These are phyloP conservation scores for Pocillopora grandis DNA, from an alignment of 92 coral and sea anemone genomes.

Conservation along the genomic window DNA sequence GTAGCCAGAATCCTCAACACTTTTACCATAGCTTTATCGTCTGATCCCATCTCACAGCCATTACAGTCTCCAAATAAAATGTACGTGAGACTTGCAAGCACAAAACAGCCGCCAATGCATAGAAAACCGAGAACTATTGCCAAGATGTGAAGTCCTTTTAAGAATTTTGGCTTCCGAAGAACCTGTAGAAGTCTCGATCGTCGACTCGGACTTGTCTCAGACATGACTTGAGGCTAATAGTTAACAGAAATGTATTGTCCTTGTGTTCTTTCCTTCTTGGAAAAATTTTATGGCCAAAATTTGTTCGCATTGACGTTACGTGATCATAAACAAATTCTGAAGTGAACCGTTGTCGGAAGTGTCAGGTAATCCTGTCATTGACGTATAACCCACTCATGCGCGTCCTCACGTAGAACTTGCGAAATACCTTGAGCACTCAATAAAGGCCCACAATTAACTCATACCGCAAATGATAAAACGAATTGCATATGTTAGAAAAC, in stretches of 20 bases:
- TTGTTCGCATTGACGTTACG: constrained; percentile 13
- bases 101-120: constrained; percentile 67
- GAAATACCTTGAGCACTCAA: not conserved
- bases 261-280: not conserved
- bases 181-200: constrained; percentile 2
- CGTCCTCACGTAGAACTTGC: constrained; percentile 24
- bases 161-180: constrained; percentile 6
- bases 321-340: constrained; percentile 7
- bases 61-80: constrained; percentile 71
- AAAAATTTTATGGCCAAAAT: not conserved
- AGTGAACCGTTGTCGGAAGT: constrained; percentile 5
- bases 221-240: constrained; percentile 2
- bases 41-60: constrained; percentile 40
- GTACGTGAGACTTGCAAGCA: constrained; percentile 73
- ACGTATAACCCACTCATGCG: constrained; percentile 17
- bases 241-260: not conserved
- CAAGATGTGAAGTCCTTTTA: constrained; percentile 29
- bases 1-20: constrained; percentile 65
- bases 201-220: constrained; percentile 1
- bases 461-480: no score
- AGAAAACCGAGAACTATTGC: constrained; percentile 60
- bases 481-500: no score
- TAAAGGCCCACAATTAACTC: no score
- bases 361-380: not conserved
- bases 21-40: constrained; percentile 44